These are phyloP conservation scores for Phymatocera aterrima DNA, from an alignment of 2,888 invertebrate species.

Conservation along the genomic window DNA sequence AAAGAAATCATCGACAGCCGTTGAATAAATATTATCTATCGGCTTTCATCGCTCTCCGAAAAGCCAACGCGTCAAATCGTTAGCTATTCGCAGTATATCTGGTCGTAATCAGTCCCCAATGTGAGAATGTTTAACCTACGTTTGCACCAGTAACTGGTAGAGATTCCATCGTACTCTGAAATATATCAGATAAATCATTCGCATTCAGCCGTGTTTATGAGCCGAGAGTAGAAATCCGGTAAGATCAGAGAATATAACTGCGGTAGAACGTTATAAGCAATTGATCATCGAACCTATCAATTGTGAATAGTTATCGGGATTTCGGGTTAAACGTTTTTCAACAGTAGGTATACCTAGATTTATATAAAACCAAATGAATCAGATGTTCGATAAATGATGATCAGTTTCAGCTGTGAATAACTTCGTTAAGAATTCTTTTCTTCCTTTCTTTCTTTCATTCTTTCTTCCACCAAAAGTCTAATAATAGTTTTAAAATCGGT, in stretches of 20 bases:
- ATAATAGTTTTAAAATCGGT: constrained; percentile 28
- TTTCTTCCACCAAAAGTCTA: neutral
- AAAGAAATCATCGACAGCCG: neutral
- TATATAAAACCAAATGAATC: too few relatives aligned
- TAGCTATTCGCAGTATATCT: neutral
- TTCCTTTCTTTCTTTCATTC: neutral
- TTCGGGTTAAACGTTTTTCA: too few relatives aligned
- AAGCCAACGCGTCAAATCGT: neutral
- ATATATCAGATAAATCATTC: neutral
- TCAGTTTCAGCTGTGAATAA: constrained; percentile 1
- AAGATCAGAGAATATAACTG: too few relatives aligned
- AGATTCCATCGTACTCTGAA: neutral
- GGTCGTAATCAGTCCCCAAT: constrained; percentile 13
- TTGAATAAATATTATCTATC: neutral
- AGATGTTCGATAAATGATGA: neutral
- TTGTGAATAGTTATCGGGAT: too few relatives aligned
- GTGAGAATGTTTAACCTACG: constrained; percentile 2
- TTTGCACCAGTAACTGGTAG: neutral
- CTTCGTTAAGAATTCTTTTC: neutral
- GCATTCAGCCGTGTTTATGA: neutral
- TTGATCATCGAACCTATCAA: too few relatives aligned
- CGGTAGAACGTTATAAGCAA: too few relatives aligned
- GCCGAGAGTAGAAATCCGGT: neutral
- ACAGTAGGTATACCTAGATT: too few relatives aligned
- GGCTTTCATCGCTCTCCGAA: neutral